Conservation (phyloP, 2,113 vertebrate species). For the Periophthalmus modestus region DNA sequence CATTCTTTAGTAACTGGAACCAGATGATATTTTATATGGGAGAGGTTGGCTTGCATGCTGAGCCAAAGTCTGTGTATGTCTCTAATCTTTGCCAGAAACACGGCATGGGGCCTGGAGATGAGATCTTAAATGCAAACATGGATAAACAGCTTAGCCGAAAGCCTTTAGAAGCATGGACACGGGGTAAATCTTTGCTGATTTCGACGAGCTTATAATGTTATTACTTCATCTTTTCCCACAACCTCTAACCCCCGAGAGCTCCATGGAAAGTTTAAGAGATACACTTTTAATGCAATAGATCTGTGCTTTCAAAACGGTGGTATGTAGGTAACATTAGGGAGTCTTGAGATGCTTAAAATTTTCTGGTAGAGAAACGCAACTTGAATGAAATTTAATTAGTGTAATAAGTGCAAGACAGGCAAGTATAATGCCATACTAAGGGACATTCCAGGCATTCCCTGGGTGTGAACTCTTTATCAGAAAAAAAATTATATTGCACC, state of each 20-base stretch:
- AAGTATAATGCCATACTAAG: not conserved
- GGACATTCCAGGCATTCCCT: not conserved
- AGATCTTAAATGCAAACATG: slow-evolving; percentile 30
- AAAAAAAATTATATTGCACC: too few relatives aligned
- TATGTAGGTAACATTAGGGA: not conserved
- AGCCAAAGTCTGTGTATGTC: slow-evolving; percentile 11
- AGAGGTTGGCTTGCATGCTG: slow-evolving; percentile 8
- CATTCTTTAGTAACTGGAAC: slow-evolving; percentile 40
- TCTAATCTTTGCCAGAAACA: slow-evolving; percentile 20
- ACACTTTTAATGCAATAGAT: not conserved
- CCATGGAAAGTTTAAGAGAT: slow-evolving; percentile 3
- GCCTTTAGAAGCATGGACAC: slow-evolving; percentile 1
- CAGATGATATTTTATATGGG: slow-evolving; percentile 32
- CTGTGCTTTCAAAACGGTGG: not conserved
- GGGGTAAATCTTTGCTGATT: slow-evolving; percentile 9
- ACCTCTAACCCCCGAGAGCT: not conserved
- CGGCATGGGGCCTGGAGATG: slow-evolving; percentile 18
- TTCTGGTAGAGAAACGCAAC: too few relatives aligned
- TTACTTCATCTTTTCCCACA: slow-evolving; percentile 2
- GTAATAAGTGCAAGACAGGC: not conserved
- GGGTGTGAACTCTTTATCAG: too few relatives aligned
- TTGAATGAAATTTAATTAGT: not conserved
- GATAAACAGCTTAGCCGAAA: slow-evolving; percentile 32
- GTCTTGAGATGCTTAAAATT: not conserved
- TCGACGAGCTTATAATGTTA: not conserved